These are phyloP conservation scores for Lynx canadensis DNA, from an alignment of 2,113 vertebrate genomes.

Conservation along the genomic window DNA sequence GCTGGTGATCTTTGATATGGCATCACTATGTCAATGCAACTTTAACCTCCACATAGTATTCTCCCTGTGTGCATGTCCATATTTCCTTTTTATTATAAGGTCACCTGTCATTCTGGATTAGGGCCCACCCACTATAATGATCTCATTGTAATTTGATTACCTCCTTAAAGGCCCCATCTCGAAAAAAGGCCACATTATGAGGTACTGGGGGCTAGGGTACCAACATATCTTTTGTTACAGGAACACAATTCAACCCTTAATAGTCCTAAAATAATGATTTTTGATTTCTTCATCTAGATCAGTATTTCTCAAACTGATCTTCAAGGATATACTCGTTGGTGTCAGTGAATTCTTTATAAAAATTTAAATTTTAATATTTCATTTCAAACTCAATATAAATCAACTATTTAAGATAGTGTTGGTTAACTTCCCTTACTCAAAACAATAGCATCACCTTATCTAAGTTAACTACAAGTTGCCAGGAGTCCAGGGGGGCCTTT, in stretches of 20 bases:
- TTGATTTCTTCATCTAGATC: neutral
- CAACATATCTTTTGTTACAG: neutral
- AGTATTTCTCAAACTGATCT: neutral
- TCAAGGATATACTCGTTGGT: neutral
- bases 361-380: neutral
- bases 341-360: neutral
- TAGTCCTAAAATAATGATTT: neutral
- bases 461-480: neutral
- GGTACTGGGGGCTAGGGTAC: too few relatives aligned
- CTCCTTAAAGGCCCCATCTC: neutral
- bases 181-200: neutral
- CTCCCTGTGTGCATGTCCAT: too few relatives aligned
- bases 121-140: neutral
- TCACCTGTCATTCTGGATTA: neutral
- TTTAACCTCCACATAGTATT: neutral
- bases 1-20: fast-evolving
- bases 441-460: neutral
- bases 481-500: neutral
- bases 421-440: neutral
- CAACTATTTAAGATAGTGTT: neutral
- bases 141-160: neutral
- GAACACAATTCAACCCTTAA: neutral
- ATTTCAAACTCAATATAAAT: neutral
- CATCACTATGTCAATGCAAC: neutral
- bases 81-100: neutral